Evolutionary conservation across 2,888 invertebrate species (phyloP).

Genomic region (Drosophila percnosoma): DNA sequence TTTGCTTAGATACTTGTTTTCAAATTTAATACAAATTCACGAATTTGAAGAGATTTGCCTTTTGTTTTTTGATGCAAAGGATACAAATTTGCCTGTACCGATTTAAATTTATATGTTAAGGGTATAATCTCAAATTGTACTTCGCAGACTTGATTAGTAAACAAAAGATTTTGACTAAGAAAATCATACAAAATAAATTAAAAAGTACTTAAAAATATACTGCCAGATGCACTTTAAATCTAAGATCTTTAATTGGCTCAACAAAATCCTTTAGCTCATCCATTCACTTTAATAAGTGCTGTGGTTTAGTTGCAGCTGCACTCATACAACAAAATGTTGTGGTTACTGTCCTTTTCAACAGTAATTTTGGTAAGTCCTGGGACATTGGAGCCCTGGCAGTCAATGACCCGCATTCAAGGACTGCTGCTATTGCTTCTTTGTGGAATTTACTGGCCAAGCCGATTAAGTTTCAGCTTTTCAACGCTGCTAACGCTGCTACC

Average conservation of each 20-base stretch:
- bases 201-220: neutral
- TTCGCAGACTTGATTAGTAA: neutral
- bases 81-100: neutral
- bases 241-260: neutral
- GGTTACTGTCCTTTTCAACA: constrained; percentile 1
- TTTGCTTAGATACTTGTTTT: neutral
- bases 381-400: constrained; percentile 9
- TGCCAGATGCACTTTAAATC: neutral
- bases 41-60: neutral
- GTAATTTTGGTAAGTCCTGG: constrained; percentile 5
- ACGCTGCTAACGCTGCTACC: constrained; percentile 6
- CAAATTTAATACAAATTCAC: neutral
- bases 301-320: constrained; percentile 10
- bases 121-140: neutral
- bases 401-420: constrained; percentile 7
- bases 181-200: neutral
- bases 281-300: constrained; percentile 4
- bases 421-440: neutral
- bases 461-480: constrained; percentile 31
- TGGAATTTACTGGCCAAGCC: constrained; percentile 25
- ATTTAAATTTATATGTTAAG: neutral
- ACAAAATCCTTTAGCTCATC: neutral
- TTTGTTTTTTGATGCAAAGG: neutral
- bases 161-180: neutral
- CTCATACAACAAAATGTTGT: constrained; percentile 17